Evolutionary conservation across 2,888 invertebrate species (phyloP), one percentile per base, ranked within the genome.

Genomic region (Drosophila dives): DNA sequence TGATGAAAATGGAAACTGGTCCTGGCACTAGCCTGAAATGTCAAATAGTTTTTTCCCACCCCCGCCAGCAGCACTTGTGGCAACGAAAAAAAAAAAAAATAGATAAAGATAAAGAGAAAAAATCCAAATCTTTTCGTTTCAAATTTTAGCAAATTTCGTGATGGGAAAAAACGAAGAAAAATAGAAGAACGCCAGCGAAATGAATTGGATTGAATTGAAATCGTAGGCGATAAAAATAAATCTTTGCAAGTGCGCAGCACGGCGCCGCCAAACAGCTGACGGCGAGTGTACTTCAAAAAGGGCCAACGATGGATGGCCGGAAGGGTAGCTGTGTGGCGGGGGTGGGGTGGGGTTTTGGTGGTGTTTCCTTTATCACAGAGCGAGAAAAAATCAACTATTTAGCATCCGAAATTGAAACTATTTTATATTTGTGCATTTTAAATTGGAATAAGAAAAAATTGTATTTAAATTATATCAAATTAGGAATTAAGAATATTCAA

Each of bases 191-290:
- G 54, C 56, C 51, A 63, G 71, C 58, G 71, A 89, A 86, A 89
- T 86, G 89, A 84, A 86, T 89, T 86, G 89, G 78, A 86, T 86
- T 89, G 90, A 90, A 91, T 88, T 81, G 88, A 89, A 86, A 91
- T 91, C 81, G 83, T 81, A 86, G 89, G 83, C 92, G 91, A 92
- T 92, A 91, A 92, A 92, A 92, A 92, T 92, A 92, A 92, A 91
- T 91, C 91, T 91, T 80, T 84, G 88, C 82, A 78, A 84, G 83
- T 80, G 88, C 80, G 79, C 85, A 80, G 80, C 77, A 78, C 72
- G 80, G 77, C 86, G 83, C 74, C 80, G 72, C 79, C 84, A 86
- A 55, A 77, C 83, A 89, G 86, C 89, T 86, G 86, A 86, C 87
- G 80, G 63, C 55, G 68, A 66, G 64, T 72, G 62, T 33, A n/a